These are phyloP conservation scores for Xanthorhoe designata DNA, from an alignment of 2,888 invertebrate species.

Conservation along the genomic window DNA sequence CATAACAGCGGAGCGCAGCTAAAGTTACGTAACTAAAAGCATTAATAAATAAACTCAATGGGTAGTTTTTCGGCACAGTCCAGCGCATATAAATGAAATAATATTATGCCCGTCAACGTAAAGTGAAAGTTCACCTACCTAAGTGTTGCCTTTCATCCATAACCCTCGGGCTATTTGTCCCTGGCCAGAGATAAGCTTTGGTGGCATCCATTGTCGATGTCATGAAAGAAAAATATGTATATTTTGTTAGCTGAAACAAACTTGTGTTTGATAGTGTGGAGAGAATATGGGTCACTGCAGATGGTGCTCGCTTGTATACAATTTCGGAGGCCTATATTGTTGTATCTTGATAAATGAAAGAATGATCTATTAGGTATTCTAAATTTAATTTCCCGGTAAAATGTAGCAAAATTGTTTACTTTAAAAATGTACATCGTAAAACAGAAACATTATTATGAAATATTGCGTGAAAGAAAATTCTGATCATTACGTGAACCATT, in stretches of 20 bases:
- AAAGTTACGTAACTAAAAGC: too few species aligned
- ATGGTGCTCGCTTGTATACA: background rate
- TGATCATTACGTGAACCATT: conserved; percentile 22
- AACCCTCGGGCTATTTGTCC: conserved; percentile 57
- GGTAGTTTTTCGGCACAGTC: background rate
- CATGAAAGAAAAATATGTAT: conserved; percentile 38
- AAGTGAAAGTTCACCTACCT: conserved; percentile 51
- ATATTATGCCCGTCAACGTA: conserved; percentile 28
- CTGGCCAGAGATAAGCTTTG: conserved; percentile 54
- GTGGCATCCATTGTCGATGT: conserved; percentile 48
- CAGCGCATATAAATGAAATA: conserved; percentile 4
- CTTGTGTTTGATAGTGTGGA: background rate
- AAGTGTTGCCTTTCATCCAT: conserved; percentile 57
- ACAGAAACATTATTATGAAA: background rate
- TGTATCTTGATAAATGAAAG: too few species aligned
- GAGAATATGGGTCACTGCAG: background rate
- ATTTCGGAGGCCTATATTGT: background rate
- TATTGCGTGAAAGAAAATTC: background rate
- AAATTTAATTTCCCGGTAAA: too few species aligned
- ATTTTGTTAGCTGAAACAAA: conserved; percentile 8
- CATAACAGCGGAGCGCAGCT: too few species aligned
- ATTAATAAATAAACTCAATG: too few species aligned
- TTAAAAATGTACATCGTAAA: too few species aligned
- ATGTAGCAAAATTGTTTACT: too few species aligned
- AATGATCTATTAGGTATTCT: too few species aligned